Evolutionary conservation across 2,113 vertebrate genomes (phyloP), one percentile per base, ranked within the genome.

Genomic region (Phaethornis superciliosus): DNA sequence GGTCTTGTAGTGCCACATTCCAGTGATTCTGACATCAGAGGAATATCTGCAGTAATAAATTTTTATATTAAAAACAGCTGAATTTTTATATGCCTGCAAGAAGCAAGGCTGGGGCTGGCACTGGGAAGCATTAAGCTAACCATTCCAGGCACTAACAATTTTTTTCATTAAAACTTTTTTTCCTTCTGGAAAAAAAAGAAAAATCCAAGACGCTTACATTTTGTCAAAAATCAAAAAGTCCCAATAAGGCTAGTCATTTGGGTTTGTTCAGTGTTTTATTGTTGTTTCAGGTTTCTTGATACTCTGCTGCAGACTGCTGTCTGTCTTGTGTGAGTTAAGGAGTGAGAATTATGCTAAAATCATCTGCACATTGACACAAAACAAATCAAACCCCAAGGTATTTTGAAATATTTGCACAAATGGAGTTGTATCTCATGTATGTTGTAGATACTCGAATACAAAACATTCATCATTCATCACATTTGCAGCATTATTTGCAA

Each of bases 1-100:
- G 71, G 89, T 94, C 89, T 96, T 94, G 93, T 74, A 94, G 64
- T 32, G 26, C 95, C 63, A 79, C 96, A 96, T 96, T 96, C 95
- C 96, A 92, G 81, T 44, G 87, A 89, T 95, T 94, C 94, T 94
- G 89, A 90, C 90, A 96, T 95, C 90, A 94, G 89, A 90, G 58
- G 30, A 84, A 26, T 96, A 89, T 89, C 84, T 95, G 62, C 87
- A 79, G 74, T 69, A 80, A 80, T 65, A 56, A 14, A 76, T 88
- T 92, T 63, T 81, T 46, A 26, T 82, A 71, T 79, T 55, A 24
- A 94, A 94, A 85, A 49, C 54, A 67, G 17, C 46, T 85, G 81
- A 56, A 77, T 77, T 80, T 94, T 84, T 84, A 19, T 81, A 22
- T 30, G 51, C 49, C 54, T 92, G 67, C 59, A 82, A 35, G 42